A percentile compares a stretch with the other conserved stretches of the same genome.
phyloP scores from a whole-genome alignment of 1,140 invertebrate species.

The Pseudomyrmex pallidus region DNA sequence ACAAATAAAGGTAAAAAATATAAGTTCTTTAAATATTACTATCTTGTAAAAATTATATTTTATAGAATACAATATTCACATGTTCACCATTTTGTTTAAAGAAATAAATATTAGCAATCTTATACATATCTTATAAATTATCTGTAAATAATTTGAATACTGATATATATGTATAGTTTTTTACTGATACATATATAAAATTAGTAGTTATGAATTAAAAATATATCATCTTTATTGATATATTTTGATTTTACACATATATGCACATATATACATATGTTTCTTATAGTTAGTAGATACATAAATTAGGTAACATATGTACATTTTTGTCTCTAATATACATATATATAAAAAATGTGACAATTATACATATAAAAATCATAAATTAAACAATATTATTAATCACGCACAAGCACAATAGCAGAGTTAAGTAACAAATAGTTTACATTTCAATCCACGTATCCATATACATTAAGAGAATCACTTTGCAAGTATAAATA shows the following conservation, averaged over 20 bases:
- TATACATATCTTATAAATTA: too few species aligned
- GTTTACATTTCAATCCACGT: not conserved
- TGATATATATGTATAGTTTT: too few species aligned
- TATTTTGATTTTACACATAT: too few species aligned
- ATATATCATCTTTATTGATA: too few species aligned
- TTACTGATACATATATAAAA: too few species aligned
- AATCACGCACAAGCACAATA: not conserved
- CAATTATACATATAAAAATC: not conserved
- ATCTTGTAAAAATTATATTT: conserved; percentile 2
- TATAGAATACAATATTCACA: not conserved
- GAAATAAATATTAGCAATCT: not conserved
- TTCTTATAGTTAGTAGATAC: not conserved
- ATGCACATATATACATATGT: too few species aligned
- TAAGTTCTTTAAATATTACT: not conserved
- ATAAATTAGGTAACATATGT: not conserved
- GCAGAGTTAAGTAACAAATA: not conserved
- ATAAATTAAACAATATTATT: not conserved
- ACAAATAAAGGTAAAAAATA: not conserved
- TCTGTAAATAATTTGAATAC: too few species aligned
- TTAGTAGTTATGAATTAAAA: conserved; percentile 7
- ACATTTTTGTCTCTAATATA: not conserved
- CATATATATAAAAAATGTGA: not conserved
- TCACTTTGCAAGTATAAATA: not conserved
- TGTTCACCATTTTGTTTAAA: not conserved
- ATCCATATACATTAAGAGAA: not conserved